Evolutionary conservation across 2,888 invertebrate species (phyloP), one percentile per base, ranked within the genome.

Genomic region (Nymphalis c-album): DNA sequence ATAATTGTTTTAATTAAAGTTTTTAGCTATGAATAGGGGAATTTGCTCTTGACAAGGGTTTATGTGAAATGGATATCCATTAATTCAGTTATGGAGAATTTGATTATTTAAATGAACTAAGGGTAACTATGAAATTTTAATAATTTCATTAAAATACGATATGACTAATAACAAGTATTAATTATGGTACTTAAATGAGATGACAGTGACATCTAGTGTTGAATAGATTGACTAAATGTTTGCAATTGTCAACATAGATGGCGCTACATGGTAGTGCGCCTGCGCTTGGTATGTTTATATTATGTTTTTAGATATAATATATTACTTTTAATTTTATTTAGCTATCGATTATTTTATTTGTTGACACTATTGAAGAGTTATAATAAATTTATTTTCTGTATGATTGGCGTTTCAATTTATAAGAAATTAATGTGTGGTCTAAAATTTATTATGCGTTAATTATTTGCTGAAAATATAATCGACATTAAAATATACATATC

Each of bases 1-100:
- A 84, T 84, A 85, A 82, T 85, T 84, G 86, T 87, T 90, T 89
- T 87, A 90, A 90, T 90, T 88, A 86, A 88, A 88, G 81, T 85
- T 85, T 78, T 80, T 79, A 85, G 85, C 83, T 84, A 79, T 82
- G 84, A 85, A 83, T 77, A 76, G 78, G 79, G 78, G 78, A 78
- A 74, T 78, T 78, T 77, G 74, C 63, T 75, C 79, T 77, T 85
- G 85, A 84, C 81, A 83, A 79, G 78, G 81, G 83, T 81, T 84
- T 76, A 73, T 71, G 70, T 71, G 76, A 79, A 82, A 85, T 81
- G 76, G 79, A 81, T 82, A 72, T 63, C 50, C 69, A 58, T 67
- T 62, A 67, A 67, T 69, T 67, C 35, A 40, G 61, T 64, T 53
- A 59, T 45, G 26, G 20, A 47, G 57, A 57, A 18, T 35, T 57